Conservation (phyloP, 2,113 vertebrate species). For the Cynoglossus semilaevis region DNA sequence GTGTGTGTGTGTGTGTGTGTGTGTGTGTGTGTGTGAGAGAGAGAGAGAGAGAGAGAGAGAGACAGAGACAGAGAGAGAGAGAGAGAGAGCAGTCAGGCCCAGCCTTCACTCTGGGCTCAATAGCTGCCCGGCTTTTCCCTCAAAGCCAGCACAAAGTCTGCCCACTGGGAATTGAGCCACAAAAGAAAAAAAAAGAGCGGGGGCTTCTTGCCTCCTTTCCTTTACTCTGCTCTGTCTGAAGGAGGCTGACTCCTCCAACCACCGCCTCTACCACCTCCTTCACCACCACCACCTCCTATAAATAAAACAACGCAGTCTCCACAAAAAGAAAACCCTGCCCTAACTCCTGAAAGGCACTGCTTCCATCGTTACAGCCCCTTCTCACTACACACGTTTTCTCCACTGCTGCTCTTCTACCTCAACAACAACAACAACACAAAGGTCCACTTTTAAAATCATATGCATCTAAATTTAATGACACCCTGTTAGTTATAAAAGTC, state of each 20-base stretch:
- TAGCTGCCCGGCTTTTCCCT: slow-evolving; percentile 60
- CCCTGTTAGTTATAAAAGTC: too few relatives aligned
- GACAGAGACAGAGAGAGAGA: slow-evolving; percentile 6
- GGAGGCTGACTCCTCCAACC: slow-evolving; percentile 47
- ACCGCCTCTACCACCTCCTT: background rate
- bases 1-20: slow-evolving; percentile 42
- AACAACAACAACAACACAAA: background rate
- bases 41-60: background rate
- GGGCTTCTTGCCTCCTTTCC: slow-evolving; percentile 49
- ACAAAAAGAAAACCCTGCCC: slow-evolving; percentile 55
- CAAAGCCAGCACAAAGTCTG: slow-evolving; percentile 70
- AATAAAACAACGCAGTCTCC: slow-evolving; percentile 66
- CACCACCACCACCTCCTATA: slow-evolving; percentile 68
- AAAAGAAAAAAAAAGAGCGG: slow-evolving; percentile 51
- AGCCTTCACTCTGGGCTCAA: slow-evolving; percentile 61
- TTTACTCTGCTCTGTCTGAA: slow-evolving; percentile 56
- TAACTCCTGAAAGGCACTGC: slow-evolving; percentile 36
- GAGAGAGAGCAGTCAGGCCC: slow-evolving; percentile 34
- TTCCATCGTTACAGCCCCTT: slow-evolving; percentile 18
- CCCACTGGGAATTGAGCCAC: slow-evolving; percentile 70
- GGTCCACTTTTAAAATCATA: too few relatives aligned
- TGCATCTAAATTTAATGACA: too few relatives aligned
- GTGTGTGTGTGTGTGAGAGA: slow-evolving; percentile 38
- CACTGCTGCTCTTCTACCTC: slow-evolving; percentile 17
- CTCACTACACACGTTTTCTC: background rate